These are phyloP conservation scores for Pogonomyrmex californicus DNA, from an alignment of 1,140 invertebrate species.

Conservation along the genomic window DNA sequence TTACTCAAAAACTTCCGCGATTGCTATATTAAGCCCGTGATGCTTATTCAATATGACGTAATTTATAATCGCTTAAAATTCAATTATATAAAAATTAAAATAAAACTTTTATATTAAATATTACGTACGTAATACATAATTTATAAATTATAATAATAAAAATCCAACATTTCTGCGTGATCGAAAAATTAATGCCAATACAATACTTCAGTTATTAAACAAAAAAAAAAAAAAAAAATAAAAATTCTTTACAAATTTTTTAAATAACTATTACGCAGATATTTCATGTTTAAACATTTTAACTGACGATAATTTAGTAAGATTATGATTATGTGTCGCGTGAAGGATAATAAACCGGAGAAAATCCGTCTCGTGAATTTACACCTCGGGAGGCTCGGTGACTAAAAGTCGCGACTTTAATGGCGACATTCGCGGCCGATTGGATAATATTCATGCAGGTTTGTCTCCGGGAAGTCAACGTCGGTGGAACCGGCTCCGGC, in stretches of 20 bases:
- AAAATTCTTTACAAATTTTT: too few relatives aligned
- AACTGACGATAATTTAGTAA: background rate
- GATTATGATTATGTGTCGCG: background rate
- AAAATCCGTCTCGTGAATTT: background rate
- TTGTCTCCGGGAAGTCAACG: conserved; percentile 7
- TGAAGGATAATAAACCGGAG: background rate
- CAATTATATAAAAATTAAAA: background rate
- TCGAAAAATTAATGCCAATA: too few relatives aligned
- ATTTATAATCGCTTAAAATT: background rate
- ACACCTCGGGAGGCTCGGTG: background rate
- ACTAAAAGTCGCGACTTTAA: background rate
- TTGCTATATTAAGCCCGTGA: background rate
- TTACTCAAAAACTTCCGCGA: background rate
- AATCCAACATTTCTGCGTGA: background rate
- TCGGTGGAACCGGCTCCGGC: conserved; percentile 18
- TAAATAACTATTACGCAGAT: background rate
- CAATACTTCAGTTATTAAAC: background rate
- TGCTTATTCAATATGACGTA: background rate
- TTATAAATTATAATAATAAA: conserved; percentile 18
- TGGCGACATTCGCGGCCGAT: background rate
- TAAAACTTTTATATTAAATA: background rate
- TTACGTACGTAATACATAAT: background rate
- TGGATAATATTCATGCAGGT: conserved; percentile 22
- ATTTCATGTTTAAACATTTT: background rate
- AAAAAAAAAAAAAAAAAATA: background rate